Base-by-base conservation (phyloP, 2,113 vertebrate genomes). In the Connochaetes taurinus region DNA sequence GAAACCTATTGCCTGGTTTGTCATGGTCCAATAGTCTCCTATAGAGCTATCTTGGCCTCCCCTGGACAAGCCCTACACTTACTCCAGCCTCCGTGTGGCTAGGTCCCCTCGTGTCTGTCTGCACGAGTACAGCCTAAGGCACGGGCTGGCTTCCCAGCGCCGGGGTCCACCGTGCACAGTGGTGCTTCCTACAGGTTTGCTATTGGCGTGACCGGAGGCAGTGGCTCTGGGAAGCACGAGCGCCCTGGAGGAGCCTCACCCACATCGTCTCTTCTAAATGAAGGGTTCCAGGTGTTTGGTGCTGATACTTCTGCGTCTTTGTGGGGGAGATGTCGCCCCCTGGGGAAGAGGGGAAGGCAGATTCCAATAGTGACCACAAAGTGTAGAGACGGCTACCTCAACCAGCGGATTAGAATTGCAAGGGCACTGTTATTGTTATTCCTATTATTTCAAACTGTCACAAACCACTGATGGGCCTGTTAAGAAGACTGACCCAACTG, bases 1-100 rank as follows among this genome's bases (percentile, higher is more conserved):
- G n/a, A 88, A 60, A 11, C 29, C 31, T 6, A 17, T 74, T 40
- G 92, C 94, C 89, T 96, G 62, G 33, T 84, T 62, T 84, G 67
- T 67, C 83, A 60, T 47, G 85, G 82, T 80, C 62, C 94, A 80
- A 7, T 55, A 76, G 57, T 64, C 53, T 80, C 25, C 43, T 40
- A n/a, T 7, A 78, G 47, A 94, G 23, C 27, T 45, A 43, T 43
- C 60, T 53, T 5, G 13, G 67, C 93, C 16, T 88, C 13, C 53
- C 62, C 45, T 19, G 7, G 55, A 52, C 12, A 71, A 57, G 36
- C 33, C 33, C 52, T 33, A 21, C 43, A 11, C 16, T 85, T 45
- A 55, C 19, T 86, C 74, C 52, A 19, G 1, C 7, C 52, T 85
- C 71, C 9, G 5, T 25, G 47, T 62, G 74, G 31, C 23, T 60